Evolutionary conservation across 2,113 vertebrate species (phyloP).

Genomic region (Bagarius yarrelli): DNA sequence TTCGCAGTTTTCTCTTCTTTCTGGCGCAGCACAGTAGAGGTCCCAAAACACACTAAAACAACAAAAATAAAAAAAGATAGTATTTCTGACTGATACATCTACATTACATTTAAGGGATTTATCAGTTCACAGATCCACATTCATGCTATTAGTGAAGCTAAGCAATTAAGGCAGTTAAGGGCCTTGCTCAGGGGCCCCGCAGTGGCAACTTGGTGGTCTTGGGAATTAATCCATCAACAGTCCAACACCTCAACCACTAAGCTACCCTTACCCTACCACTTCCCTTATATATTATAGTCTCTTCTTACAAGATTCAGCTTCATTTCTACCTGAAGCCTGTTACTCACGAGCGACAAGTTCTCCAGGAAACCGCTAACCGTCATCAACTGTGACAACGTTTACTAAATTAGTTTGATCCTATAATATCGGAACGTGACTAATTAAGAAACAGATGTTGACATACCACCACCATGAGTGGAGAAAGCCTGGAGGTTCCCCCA

Average conservation of each 20-base stretch:
- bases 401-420: background rate
- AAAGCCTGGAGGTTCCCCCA: conserved; percentile 80
- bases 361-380: background rate
- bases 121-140: too few species aligned
- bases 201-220: too few species aligned
- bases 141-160: too few species aligned
- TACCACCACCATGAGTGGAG: conserved; percentile 84
- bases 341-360: background rate
- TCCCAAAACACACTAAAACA: conserved; percentile 53
- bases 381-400: background rate
- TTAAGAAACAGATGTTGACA: conserved; percentile 51
- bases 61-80: background rate
- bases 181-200: too few species aligned
- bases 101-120: too few species aligned
- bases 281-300: too few species aligned
- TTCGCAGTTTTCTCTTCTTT: conserved; percentile 53
- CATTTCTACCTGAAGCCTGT: background rate
- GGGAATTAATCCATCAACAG: too few species aligned
- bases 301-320: too few species aligned
- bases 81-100: too few species aligned
- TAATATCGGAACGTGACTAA: background rate
- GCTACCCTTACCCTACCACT: too few species aligned
- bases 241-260: too few species aligned
- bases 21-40: conserved; percentile 54
- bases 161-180: too few species aligned